Evolutionary conservation across 2,888 invertebrate species (phyloP), one percentile per base, ranked within the genome.

Genomic region (Parnassius orleans): DNA sequence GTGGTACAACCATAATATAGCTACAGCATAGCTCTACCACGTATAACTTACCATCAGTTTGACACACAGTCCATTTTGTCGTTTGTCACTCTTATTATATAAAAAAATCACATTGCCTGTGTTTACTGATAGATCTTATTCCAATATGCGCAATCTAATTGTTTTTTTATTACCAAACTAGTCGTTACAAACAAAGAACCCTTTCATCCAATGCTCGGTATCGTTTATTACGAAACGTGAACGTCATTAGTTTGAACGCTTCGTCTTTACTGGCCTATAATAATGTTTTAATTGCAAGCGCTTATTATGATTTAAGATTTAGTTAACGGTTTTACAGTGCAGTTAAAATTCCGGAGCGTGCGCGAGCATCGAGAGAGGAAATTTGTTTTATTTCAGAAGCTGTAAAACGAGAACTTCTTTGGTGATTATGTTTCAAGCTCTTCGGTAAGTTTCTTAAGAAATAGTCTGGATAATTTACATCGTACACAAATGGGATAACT

Each of bases 161-260:
- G 24, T 24, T 24, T 33, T 33, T 33, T 33, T 33, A 7, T 5
- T 33, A 7, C 5, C 33, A 33, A 33, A 33, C 33, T 12, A 52
- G 52, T 33, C 33, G 5, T 44, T 44, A 44, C 10, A 44, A 44
- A 42, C 47, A 59, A 62, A 19, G 44, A 10, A 51, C 15, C 60
- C 46, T 43, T 55, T 73, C 68, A 72, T 69, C 61, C 65, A 64
- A 55, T 65, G 67, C 61, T 66, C 66, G 56, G 66, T 66, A 68
- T 68, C 61, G 67, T 65, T 58, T 64, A 63, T 69, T 69, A 64
- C 69, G 66, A 14, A 41, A 10, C 24, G 56, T 50, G 7, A 50
- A 33, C 5, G 52, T 24, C 14, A 33, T n/a, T 14, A 48, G 57
- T 53, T 57, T 53, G 10, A 48, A 43, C 43, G 53, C 43, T 15